phyloP scores from a whole-genome alignment of 2,797 vertebrate species.

The Corythornis leucogaster region DNA sequence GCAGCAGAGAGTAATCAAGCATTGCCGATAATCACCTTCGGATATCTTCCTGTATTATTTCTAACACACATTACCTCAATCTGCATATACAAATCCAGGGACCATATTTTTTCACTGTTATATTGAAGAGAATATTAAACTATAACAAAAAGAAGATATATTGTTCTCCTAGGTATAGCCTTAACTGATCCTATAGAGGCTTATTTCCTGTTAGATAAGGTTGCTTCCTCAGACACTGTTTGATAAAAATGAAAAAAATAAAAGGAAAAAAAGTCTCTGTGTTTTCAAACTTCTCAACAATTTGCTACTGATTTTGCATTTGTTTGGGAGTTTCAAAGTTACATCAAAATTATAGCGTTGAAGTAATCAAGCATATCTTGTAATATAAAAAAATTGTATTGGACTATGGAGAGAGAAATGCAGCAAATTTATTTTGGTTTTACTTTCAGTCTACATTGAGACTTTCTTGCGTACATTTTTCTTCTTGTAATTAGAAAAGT shows the following conservation, averaged over 20 bases:
- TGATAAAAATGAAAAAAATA: neutral
- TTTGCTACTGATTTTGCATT: neutral
- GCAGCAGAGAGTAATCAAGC: neutral
- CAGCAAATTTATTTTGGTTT: neutral
- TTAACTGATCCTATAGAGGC: neutral
- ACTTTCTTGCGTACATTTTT: neutral
- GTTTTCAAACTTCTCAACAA: neutral
- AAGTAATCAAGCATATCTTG: neutral
- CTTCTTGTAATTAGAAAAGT: neutral
- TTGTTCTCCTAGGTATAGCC: neutral
- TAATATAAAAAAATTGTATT: neutral
- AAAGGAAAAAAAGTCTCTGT: neutral
- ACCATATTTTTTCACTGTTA: neutral
- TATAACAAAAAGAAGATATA: neutral
- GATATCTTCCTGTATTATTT: neutral
- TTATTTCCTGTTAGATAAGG: neutral
- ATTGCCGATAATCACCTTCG: neutral
- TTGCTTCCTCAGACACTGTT: neutral
- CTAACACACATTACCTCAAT: neutral
- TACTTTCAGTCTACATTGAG: neutral
- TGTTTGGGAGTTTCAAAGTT: neutral
- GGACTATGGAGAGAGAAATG: neutral
- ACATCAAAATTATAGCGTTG: neutral
- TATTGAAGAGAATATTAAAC: neutral
- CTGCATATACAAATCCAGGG: neutral